Base-by-base conservation (phyloP, 2,888 invertebrate species). In the Phyllotreta striolata region DNA sequence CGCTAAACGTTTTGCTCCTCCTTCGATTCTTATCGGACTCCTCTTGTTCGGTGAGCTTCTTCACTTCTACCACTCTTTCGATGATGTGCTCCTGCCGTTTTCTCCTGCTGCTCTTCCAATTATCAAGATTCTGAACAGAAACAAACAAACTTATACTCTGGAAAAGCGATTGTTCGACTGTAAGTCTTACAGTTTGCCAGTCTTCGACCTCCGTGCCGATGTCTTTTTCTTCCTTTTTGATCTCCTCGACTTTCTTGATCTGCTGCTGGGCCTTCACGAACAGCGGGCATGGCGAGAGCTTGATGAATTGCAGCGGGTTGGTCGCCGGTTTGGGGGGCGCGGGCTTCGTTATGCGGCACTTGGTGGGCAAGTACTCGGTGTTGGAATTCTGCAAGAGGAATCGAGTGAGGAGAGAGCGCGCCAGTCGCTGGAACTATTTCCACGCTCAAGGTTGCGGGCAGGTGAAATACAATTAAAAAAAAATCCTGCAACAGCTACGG, bases 71-170 rank as follows among this genome's bases (percentile, higher is more conserved):
- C 72, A 93, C 93, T 72, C 94, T 87, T 82, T 93, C 93, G 77
- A 94, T 93, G 73, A 93, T 93, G 81, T 93, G 93, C 77, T 94
- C 93, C 75, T 94, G 93, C 62, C 92, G 89, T 89, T 95, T 94
- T 87, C 95, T 89, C 76, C 96, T 87, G 71, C 93, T 93, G 72
- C 91, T 92, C 85, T 96, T 96, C 96, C 95, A 95, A 82, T 91
- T 94, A 83, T 95, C 94, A 84, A 95, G 85, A 84, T 95, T 95
- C 94, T 95, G n/a, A n/a, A 82, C 9, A 79, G 77, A 72, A 58
- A 70, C 72, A 70, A 58, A 62, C 64, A 52, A 56, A 52, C 46
- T 52, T 64, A 46, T 14, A n/a, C n/a, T n/a, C n/a, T n/a, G n/a
- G n/a, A n/a, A n/a, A n/a, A n/a, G n/a, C n/a, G n/a, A n/a, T 24